A percentile compares a stretch with the other conserved stretches of the same genome.
Conservation (phyloP, 2,888 invertebrate genomes). For the Invenusta paracnida region DNA sequence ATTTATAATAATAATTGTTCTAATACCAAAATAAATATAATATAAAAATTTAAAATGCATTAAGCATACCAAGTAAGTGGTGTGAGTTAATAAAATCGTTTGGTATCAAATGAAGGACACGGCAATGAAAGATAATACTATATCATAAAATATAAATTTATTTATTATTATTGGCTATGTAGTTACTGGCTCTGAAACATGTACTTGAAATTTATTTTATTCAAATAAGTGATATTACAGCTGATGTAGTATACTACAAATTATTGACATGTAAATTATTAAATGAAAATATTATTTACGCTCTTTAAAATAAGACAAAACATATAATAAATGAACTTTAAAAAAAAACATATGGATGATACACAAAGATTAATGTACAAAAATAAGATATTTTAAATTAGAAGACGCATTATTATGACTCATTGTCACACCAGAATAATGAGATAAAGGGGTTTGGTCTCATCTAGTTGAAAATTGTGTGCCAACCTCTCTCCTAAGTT, state of each 20-base stretch:
- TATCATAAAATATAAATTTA: not conserved
- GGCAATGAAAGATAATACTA: not conserved
- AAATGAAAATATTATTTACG: not conserved
- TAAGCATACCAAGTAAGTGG: not conserved
- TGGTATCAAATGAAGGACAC: not conserved
- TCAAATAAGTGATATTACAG: not conserved
- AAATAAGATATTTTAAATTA: not conserved
- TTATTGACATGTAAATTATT: not conserved
- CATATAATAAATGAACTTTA: not conserved
- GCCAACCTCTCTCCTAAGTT: not conserved
- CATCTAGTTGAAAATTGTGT: not conserved
- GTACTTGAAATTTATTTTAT: not conserved
- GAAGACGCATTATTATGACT: too few species aligned
- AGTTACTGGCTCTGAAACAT: not conserved
- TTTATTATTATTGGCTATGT: not conserved
- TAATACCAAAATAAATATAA: not conserved
- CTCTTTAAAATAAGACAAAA: not conserved
- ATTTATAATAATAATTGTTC: too few species aligned
- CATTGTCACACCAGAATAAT: not conserved
- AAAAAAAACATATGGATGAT: not conserved
- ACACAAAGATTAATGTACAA: not conserved
- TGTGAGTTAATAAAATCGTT: not conserved
- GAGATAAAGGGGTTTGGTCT: not conserved
- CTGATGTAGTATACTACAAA: not conserved
- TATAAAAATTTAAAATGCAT: not conserved